Evolutionary conservation across 1,140 invertebrate genomes (phyloP).

Genomic region (Drosophila triauraria): DNA sequence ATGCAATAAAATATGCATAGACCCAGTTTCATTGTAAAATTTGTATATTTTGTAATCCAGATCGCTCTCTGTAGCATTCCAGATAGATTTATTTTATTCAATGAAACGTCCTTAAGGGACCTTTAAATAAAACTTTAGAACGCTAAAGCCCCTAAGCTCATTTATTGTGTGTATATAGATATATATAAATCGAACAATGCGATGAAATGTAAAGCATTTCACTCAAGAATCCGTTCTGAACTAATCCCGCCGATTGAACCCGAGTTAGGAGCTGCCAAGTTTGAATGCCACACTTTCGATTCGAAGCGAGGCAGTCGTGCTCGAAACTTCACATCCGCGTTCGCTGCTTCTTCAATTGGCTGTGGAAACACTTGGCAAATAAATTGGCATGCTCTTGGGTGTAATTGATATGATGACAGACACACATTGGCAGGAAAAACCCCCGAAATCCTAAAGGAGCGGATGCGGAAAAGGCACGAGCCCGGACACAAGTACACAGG

Average conservation of each 20-base stretch:
- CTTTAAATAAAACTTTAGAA: neutral
- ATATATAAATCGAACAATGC: constrained; percentile 10
- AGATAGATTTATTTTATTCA: neutral
- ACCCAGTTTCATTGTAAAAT: no score
- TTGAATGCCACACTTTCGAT: constrained; percentile 7
- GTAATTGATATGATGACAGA: constrained; percentile 72
- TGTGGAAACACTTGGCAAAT: constrained; percentile 62
- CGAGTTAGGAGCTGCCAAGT: neutral
- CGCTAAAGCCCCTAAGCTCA: constrained; percentile 4
- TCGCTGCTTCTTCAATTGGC: constrained; percentile 39
- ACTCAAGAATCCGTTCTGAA: neutral
- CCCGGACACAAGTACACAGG: constrained; percentile 12
- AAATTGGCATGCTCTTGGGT: constrained; percentile 74
- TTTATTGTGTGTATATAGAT: constrained; percentile 2
- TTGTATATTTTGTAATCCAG: neutral
- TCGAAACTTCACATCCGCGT: constrained; percentile 32
- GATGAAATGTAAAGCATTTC: constrained; percentile 23
- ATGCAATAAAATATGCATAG: no score
- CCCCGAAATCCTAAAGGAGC: constrained; percentile 24
- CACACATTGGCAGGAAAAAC: constrained; percentile 32
- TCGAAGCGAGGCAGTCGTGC: constrained; percentile 26
- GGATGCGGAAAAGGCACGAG: constrained; percentile 45
- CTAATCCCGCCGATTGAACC: constrained; percentile 11
- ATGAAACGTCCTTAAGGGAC: neutral
- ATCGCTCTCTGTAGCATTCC: neutral